Evolutionary conservation across 23 tunicate genomes (phyloP).

Genomic region (Styela clava): DNA sequence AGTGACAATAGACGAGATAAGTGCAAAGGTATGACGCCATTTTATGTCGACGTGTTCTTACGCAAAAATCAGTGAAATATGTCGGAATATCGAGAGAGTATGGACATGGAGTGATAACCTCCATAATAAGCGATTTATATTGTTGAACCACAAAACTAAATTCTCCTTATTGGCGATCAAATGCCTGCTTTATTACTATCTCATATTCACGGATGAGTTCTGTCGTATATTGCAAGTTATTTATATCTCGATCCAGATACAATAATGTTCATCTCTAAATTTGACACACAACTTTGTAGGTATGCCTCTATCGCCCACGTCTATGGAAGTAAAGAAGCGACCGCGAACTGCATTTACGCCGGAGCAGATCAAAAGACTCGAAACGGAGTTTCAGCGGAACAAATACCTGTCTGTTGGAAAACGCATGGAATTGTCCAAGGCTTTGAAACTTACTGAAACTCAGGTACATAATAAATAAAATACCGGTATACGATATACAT

Average conservation of each 20-base stretch:
- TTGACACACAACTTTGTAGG: background rate
- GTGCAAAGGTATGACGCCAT: background rate
- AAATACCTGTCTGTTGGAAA: slow-evolving; percentile 98
- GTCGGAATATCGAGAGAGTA: no score
- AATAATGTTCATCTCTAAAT: no score
- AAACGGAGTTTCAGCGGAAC: slow-evolving; percentile 87
- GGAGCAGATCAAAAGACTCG: slow-evolving; percentile 96
- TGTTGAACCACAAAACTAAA: no score
- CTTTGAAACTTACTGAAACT: slow-evolving; percentile 94
- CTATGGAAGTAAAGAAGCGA: slow-evolving; percentile 82
- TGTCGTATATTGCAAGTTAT: no score
- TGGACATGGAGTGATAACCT: no score
- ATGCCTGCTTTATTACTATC: no score
- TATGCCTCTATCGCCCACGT: slow-evolving; percentile 29
- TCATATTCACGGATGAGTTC: no score
- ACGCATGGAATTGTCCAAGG: slow-evolving; percentile 96
- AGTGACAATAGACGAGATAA: background rate
- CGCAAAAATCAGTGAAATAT: no score
- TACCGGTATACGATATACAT: background rate
- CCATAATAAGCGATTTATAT: no score
- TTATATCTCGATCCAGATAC: no score
- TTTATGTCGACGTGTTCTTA: no score
- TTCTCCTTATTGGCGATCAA: no score
- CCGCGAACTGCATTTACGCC: slow-evolving; percentile 99
- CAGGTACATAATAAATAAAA: slow-evolving; percentile 54